Conservation (phyloP, 2,113 vertebrate species). For the Spea multiplicata region DNA sequence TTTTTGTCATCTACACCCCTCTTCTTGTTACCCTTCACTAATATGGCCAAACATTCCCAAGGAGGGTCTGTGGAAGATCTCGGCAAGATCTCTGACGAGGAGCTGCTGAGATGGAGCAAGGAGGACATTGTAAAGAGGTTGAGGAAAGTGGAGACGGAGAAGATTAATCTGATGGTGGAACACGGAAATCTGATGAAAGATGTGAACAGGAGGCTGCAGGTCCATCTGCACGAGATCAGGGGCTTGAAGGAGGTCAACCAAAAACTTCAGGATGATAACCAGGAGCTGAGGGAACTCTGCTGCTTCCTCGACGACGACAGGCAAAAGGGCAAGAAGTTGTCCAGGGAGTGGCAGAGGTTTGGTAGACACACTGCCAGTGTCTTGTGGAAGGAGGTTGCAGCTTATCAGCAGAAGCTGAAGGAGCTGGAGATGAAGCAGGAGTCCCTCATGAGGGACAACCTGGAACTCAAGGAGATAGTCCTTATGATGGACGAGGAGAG, state of each 20-base stretch:
- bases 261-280: slow-evolving; percentile 95
- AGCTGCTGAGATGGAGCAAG: slow-evolving; percentile 84
- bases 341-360: slow-evolving; percentile 94
- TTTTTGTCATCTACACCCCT: not conserved
- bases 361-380: slow-evolving; percentile 85
- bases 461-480: slow-evolving; percentile 92
- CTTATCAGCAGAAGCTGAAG: slow-evolving; percentile 90
- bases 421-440: slow-evolving; percentile 92
- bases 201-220: slow-evolving; percentile 90
- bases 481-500: slow-evolving; percentile 92
- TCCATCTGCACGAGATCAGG: slow-evolving; percentile 94
- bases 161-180: slow-evolving; percentile 91
- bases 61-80: slow-evolving; percentile 79
- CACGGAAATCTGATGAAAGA: slow-evolving; percentile 96
- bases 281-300: slow-evolving; percentile 93
- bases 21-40: slow-evolving; percentile 16
- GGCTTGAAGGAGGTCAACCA: slow-evolving; percentile 94
- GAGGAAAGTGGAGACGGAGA: slow-evolving; percentile 84
- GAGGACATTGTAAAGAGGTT: slow-evolving; percentile 85
- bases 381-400: slow-evolving; percentile 91
- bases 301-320: slow-evolving; percentile 94
- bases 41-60: slow-evolving; percentile 81
- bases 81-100: slow-evolving; percentile 85
- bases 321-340: slow-evolving; percentile 92
- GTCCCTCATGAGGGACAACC: slow-evolving; percentile 83